Evolutionary conservation across 2,113 vertebrate genomes (phyloP).

Genomic region (Hyperoodon ampullatus): DNA sequence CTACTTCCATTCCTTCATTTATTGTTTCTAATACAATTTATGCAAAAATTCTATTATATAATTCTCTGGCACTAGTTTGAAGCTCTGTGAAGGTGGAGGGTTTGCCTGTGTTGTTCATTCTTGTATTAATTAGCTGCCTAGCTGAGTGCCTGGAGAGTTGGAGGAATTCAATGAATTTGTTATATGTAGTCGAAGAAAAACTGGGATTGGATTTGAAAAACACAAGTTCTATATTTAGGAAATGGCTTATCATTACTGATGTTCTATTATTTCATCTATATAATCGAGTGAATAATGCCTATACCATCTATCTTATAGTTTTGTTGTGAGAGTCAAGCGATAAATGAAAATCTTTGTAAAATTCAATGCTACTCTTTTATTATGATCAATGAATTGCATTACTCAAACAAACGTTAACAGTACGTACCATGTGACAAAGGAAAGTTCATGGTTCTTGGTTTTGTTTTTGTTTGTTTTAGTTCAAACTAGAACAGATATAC

Average conservation of each 20-base stretch:
- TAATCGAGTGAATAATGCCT: background rate
- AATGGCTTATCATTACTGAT: background rate
- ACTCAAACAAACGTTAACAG: background rate
- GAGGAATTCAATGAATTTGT: background rate
- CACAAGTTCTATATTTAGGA: background rate
- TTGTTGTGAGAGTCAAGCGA: background rate
- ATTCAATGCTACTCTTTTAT: background rate
- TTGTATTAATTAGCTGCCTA: background rate
- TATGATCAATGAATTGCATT: background rate
- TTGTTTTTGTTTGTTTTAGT: slow-evolving; percentile 10
- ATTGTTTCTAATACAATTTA: background rate
- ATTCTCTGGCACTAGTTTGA: background rate
- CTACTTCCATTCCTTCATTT: background rate
- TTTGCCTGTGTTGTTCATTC: background rate
- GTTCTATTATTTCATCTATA: background rate
- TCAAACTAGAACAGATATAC: background rate
- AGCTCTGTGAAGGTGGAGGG: background rate
- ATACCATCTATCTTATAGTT: background rate
- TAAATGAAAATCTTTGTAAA: background rate
- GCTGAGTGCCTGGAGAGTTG: background rate
- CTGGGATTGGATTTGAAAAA: background rate
- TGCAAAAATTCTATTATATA: background rate
- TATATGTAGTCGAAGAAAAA: background rate
- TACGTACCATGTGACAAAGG: background rate
- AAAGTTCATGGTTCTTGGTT: background rate